Evolutionary conservation across 2,888 invertebrate species (phyloP).

Genomic region (Drosophila fulvimacula): DNA sequence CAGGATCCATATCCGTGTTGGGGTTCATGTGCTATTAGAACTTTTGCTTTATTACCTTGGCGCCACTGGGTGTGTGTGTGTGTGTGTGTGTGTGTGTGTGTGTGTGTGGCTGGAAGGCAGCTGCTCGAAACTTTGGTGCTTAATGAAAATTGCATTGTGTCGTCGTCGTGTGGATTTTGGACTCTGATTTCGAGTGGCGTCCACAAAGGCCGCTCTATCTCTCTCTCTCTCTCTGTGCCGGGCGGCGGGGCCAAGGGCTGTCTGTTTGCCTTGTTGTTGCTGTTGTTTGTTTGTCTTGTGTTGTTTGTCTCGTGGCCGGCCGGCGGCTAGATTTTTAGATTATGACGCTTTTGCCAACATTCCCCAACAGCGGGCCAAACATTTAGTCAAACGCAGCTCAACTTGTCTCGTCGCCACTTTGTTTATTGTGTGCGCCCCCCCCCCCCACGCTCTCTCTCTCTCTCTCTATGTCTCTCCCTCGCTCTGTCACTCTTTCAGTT

Average conservation of each 20-base stretch:
- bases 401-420: conserved; percentile 7
- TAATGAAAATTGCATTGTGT: conserved; percentile 79
- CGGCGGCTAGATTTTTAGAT: conserved; percentile 70
- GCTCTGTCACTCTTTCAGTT: conserved; percentile 22
- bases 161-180: conserved; percentile 25
- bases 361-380: conserved; percentile 11
- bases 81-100: conserved; percentile 7
- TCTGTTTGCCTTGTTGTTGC: conserved; percentile 35
- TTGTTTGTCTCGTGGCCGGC: conserved; percentile 38
- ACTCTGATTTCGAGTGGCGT: conserved; percentile 22
- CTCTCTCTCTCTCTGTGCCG: conserved; percentile 35
- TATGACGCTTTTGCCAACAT: conserved; percentile 65
- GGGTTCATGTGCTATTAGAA: conserved; percentile 53
- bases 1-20: conserved; percentile 15
- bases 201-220: conserved; percentile 19
- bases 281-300: conserved; percentile 40
- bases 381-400: conserved; percentile 5
- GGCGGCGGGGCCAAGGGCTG: conserved; percentile 24
- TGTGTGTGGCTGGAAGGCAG: conserved; percentile 26
- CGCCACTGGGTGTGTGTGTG: conserved; percentile 42
- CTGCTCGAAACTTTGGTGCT: conserved; percentile 66
- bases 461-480: background rate
- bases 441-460: background rate
- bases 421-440: conserved; percentile 9
- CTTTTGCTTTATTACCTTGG: conserved; percentile 73